Evolutionary conservation across 2,888 invertebrate genomes (phyloP).

Genomic region (Meliscaeva auricollis): DNA sequence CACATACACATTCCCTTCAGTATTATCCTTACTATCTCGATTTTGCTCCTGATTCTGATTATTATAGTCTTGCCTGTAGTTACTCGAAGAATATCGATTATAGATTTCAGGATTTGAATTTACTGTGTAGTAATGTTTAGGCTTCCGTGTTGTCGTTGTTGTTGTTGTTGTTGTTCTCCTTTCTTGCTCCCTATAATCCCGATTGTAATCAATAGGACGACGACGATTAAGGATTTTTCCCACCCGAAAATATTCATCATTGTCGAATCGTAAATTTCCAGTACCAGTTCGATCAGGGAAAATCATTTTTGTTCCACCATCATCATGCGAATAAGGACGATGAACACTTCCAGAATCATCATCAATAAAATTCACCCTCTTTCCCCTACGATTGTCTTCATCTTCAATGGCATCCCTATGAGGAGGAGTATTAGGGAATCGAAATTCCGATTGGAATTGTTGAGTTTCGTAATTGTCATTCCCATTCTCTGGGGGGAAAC

Average conservation of each 20-base stretch:
- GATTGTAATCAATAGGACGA: conserved; percentile 78
- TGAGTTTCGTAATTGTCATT: conserved; percentile 63
- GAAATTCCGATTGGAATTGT: conserved; percentile 69
- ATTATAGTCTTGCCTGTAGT: conserved; percentile 34
- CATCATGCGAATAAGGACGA: conserved; percentile 66
- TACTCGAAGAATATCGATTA: conserved; percentile 60
- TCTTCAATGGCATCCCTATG: conserved; percentile 39
- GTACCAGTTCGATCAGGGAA: conserved; percentile 86
- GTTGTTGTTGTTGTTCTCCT: conserved; percentile 62
- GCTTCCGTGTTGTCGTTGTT: conserved; percentile 74
- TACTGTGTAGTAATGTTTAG: conserved; percentile 60
- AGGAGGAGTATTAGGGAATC: conserved; percentile 61
- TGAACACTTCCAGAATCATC: conserved; percentile 63
- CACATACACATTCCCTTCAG: conserved; percentile 81
- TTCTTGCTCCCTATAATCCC: conserved; percentile 76
- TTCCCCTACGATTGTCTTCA: conserved; percentile 76
- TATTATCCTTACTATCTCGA: conserved; percentile 77
- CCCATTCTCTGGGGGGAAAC: conserved; percentile 51
- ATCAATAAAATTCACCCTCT: conserved; percentile 78
- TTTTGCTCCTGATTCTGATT: conserved; percentile 35
- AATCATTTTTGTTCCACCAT: conserved; percentile 80
- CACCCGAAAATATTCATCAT: conserved; percentile 78
- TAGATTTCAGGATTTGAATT: neutral
- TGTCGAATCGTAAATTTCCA: conserved; percentile 85
- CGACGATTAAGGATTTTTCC: conserved; percentile 82